These are phyloP conservation scores for Agonopterix subpropinquella DNA, from an alignment of 2,888 invertebrate genomes.

Conservation along the genomic window DNA sequence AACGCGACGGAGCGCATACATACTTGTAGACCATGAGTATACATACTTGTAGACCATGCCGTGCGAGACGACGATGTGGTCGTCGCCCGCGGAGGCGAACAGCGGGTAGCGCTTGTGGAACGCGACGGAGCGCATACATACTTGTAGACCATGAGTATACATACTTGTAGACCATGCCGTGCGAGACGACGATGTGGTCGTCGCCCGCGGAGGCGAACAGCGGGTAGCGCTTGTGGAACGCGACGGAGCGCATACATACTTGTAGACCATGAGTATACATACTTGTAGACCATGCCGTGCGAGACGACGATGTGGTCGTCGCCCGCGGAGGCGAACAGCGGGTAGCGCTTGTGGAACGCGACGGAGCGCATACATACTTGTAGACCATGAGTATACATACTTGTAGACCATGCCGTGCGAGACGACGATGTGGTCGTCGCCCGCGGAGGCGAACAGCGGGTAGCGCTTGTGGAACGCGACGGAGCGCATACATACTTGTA, in stretches of 20 bases:
- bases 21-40: too few relatives aligned
- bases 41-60: slow-evolving; percentile 99
- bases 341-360: slow-evolving; percentile 94
- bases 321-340: slow-evolving; percentile 96
- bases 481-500: too few relatives aligned
- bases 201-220: slow-evolving; percentile 97
- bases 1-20: slow-evolving; percentile 92
- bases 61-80: slow-evolving; percentile 94
- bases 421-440: slow-evolving; percentile 95
- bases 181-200: slow-evolving; percentile 94
- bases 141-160: too few relatives aligned
- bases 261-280: too few relatives aligned
- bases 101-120: slow-evolving; percentile 96
- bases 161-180: slow-evolving; percentile 99
- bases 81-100: slow-evolving; percentile 97
- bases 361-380: slow-evolving; percentile 93
- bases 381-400: too few relatives aligned
- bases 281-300: slow-evolving; percentile 99
- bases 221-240: slow-evolving; percentile 95
- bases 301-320: slow-evolving; percentile 96
- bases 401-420: slow-evolving; percentile 99
- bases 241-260: slow-evolving; percentile 91
- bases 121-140: slow-evolving; percentile 90
- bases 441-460: slow-evolving; percentile 97
- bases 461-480: slow-evolving; percentile 95